Evolutionary conservation across 2,888 invertebrate genomes (phyloP).

Genomic region (Fissipunctia ypsillon): DNA sequence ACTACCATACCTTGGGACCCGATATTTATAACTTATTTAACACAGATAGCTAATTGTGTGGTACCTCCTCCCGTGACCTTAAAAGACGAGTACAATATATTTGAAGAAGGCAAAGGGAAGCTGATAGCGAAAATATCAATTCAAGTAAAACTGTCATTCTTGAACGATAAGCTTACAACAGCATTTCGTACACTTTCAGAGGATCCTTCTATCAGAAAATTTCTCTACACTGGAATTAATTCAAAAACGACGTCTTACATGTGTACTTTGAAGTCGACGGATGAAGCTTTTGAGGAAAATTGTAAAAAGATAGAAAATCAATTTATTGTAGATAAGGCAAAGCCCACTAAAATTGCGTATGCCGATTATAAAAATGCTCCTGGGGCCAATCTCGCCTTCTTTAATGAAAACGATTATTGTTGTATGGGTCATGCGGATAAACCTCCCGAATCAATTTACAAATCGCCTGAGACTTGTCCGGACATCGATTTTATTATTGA

Average conservation of each 20-base stretch:
- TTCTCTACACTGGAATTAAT: constrained; percentile 85
- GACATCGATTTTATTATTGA: constrained; percentile 84
- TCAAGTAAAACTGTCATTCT: constrained; percentile 82
- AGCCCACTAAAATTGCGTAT: constrained; percentile 72
- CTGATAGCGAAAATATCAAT: constrained; percentile 83
- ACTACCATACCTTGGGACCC: constrained; percentile 83
- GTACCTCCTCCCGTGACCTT: constrained; percentile 76
- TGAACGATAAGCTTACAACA: constrained; percentile 82
- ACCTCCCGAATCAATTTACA: constrained; percentile 83
- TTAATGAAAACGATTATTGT: constrained; percentile 83
- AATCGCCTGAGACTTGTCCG: constrained; percentile 83
- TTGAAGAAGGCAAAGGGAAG: constrained; percentile 85
- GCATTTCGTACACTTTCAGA: constrained; percentile 86
- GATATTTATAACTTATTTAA: constrained; percentile 77
- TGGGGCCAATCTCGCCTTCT: constrained; percentile 82
- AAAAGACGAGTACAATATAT: constrained; percentile 85
- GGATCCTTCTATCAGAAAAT: constrained; percentile 82
- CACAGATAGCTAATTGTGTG: constrained; percentile 74
- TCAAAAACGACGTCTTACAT: constrained; percentile 86
- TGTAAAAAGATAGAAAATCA: constrained; percentile 81
- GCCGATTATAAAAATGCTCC: constrained; percentile 86
- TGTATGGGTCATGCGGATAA: constrained; percentile 84
- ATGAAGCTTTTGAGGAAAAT: constrained; percentile 81
- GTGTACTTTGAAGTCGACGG: constrained; percentile 86
- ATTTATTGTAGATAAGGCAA: constrained; percentile 77